Conservation (phyloP, 1,140 invertebrate species). For the Euglossa dilemma region DNA sequence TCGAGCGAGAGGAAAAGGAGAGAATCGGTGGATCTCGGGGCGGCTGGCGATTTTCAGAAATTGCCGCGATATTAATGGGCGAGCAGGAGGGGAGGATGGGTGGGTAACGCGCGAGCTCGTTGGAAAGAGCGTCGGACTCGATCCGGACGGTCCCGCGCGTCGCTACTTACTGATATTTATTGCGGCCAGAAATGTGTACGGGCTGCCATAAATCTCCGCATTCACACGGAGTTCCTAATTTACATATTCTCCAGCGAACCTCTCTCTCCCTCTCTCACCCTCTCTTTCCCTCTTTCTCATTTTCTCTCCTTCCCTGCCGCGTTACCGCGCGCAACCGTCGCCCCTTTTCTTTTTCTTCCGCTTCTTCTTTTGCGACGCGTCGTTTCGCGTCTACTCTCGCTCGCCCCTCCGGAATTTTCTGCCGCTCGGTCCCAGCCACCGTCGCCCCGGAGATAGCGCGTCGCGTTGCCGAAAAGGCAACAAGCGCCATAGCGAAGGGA, state of each 20-base stretch:
- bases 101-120: constrained; percentile 7
- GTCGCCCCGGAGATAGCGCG: too few relatives aligned
- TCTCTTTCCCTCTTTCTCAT: constrained; percentile 32
- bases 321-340: neutral
- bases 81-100: neutral
- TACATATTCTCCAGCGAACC: constrained; percentile 78
- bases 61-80: constrained; percentile 23
- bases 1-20: neutral
- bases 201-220: constrained; percentile 81
- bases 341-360: constrained; percentile 35
- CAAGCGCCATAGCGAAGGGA: too few relatives aligned
- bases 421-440: neutral
- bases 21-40: too few relatives aligned
- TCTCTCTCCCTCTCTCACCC: too few relatives aligned
- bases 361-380: constrained; percentile 38
- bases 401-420: constrained; percentile 5
- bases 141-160: constrained; percentile 69
- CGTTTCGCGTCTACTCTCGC: neutral
- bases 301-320: neutral
- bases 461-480: too few relatives aligned
- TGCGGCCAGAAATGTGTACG: constrained; percentile 81
- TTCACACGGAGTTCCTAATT: constrained; percentile 82
- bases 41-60: constrained; percentile 25
- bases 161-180: constrained; percentile 82
- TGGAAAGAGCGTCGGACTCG: constrained; percentile 34